These are phyloP conservation scores for Manis pentadactyla DNA, from an alignment of 2,797 vertebrate genomes.

Conservation along the genomic window DNA sequence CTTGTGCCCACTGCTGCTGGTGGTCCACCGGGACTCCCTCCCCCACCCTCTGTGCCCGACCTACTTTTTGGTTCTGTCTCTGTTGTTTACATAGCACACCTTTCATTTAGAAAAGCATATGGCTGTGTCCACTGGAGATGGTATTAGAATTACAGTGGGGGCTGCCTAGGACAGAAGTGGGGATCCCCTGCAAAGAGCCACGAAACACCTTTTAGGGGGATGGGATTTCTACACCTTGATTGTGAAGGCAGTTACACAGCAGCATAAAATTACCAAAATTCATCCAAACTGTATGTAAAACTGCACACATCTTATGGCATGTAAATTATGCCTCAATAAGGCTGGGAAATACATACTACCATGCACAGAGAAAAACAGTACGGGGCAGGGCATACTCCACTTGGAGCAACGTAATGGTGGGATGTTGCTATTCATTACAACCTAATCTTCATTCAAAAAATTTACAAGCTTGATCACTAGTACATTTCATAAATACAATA, in stretches of 20 bases:
- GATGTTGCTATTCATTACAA: neutral
- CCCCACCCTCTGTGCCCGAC: neutral
- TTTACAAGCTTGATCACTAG: neutral
- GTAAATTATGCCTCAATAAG: neutral
- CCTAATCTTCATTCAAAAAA: neutral
- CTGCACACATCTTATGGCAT: neutral
- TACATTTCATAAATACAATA: neutral
- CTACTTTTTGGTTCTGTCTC: neutral
- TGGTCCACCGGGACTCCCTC: neutral
- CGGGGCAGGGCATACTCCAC: neutral
- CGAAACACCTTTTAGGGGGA: neutral
- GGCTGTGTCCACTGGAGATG: neutral
- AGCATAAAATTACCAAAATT: neutral
- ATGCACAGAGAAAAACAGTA: neutral
- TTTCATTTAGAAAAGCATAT: neutral
- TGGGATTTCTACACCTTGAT: neutral
- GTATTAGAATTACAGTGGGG: neutral
- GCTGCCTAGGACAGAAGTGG: neutral
- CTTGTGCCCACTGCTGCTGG: accelerated
- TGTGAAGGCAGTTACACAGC: neutral
- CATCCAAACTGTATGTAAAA: neutral
- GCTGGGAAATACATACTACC: neutral
- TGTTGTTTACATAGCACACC: neutral
- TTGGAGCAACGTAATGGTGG: neutral
- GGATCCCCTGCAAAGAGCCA: neutral